phyloP scores from a whole-genome alignment of 2,888 invertebrate species.

The Orthosia incerta region DNA sequence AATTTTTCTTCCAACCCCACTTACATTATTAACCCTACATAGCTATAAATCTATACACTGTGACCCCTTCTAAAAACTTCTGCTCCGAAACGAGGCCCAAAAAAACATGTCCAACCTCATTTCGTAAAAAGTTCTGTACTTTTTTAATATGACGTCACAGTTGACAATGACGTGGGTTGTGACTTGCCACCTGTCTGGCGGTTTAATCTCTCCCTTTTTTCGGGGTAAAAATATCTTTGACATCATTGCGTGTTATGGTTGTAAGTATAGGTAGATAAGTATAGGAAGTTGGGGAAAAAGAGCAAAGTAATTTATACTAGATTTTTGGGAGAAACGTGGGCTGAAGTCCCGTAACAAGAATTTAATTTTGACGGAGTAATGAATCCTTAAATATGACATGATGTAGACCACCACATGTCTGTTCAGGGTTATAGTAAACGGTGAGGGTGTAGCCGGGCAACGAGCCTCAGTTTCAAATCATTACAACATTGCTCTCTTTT shows the following conservation, averaged over 20 bases:
- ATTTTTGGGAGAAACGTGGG: not conserved
- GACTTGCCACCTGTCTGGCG: slow-evolving; percentile 57
- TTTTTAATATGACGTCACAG: slow-evolving; percentile 62
- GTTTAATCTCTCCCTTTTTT: slow-evolving; percentile 52
- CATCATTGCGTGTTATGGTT: slow-evolving; percentile 6
- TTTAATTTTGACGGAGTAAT: not conserved
- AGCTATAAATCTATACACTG: slow-evolving; percentile 12
- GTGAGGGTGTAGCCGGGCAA: not conserved
- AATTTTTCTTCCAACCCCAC: not conserved
- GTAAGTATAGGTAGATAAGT: not conserved
- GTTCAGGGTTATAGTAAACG: not conserved
- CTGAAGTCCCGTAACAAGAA: not conserved
- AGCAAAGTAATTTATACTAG: not conserved
- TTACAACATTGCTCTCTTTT: too few species aligned
- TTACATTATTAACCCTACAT: not conserved
- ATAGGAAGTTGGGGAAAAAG: too few species aligned
- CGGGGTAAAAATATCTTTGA: slow-evolving; percentile 61
- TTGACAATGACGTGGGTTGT: slow-evolving; percentile 60
- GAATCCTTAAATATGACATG: not conserved
- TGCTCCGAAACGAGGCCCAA: slow-evolving; percentile 26
- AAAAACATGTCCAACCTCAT: slow-evolving; percentile 44
- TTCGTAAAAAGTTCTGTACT: slow-evolving; percentile 61
- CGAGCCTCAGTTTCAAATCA: too few species aligned
- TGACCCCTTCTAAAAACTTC: slow-evolving; percentile 37
- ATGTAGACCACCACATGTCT: not conserved